phyloP scores from a whole-genome alignment of 2,888 invertebrate species.

The Prostheceraeus crozeri region DNA sequence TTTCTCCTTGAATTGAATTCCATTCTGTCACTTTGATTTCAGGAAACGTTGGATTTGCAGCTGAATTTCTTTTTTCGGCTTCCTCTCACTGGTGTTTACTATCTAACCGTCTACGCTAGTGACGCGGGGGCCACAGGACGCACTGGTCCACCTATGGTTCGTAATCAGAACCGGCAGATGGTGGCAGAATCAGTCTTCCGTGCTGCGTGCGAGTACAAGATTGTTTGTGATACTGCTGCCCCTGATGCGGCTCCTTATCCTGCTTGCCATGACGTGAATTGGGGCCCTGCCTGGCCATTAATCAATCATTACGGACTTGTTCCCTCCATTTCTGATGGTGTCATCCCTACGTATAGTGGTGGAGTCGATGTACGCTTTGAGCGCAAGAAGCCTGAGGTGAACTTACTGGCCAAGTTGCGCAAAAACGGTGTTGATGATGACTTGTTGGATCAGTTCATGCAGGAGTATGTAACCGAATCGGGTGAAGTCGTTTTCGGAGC shows the following conservation, averaged over 20 bases:
- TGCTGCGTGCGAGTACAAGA: slow-evolving; percentile 56
- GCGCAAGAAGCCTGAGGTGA: slow-evolving; percentile 70
- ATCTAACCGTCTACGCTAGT: slow-evolving; percentile 55
- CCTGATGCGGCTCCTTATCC: slow-evolving; percentile 51
- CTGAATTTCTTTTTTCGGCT: slow-evolving; percentile 42
- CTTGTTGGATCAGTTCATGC: slow-evolving; percentile 50
- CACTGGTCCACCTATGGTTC: too few relatives aligned
- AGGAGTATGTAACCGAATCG: too few relatives aligned
- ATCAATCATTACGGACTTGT: slow-evolving; percentile 46
- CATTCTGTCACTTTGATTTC: too few relatives aligned
- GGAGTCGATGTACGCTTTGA: slow-evolving; percentile 45
- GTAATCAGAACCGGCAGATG: slow-evolving; percentile 13
- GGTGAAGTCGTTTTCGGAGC: too few relatives aligned
- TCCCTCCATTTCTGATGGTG: slow-evolving; percentile 48
- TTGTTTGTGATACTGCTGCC: slow-evolving; percentile 50
- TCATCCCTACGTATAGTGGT: slow-evolving; percentile 45
- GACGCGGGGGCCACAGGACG: slow-evolving; percentile 46
- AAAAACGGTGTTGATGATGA: slow-evolving; percentile 52
- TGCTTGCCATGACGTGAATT: slow-evolving; percentile 55
- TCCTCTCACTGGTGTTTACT: slow-evolving; percentile 50
- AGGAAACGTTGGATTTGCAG: slow-evolving; percentile 26
- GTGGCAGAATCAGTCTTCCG: slow-evolving; percentile 54
- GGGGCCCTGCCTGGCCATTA: slow-evolving; percentile 50
- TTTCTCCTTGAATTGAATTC: too few relatives aligned
- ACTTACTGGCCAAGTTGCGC: slow-evolving; percentile 51